Base-by-base conservation (phyloP, 2,113 vertebrate species). In the Columba janthina region DNA sequence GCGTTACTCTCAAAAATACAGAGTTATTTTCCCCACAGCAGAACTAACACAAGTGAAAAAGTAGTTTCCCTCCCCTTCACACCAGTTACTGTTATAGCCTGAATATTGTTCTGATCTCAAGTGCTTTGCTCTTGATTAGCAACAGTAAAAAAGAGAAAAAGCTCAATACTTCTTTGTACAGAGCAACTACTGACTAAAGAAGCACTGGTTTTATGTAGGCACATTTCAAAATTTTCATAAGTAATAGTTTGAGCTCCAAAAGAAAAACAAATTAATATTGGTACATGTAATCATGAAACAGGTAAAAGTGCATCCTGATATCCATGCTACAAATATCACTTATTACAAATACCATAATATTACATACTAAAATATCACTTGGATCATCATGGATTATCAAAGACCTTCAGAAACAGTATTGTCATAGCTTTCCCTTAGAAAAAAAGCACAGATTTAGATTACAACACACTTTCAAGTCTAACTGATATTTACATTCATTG, bases 221-320 rank as follows among this genome's bases (percentile, higher is more conserved):
- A 20, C 5, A 5, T 22, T 54, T 86, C 8, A 15, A 16, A 15
- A 17, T 26, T 80, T 54, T 46, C 12, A 3, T 22, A 82, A 75
- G 1, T 5, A 58, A n/a, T 20, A 67, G 6, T 28, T 8, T 15
- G n/a, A 93, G 10, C 19, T 61, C 40, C 20, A 66, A 70, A 88
- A 0, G 4, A 77, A 69, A 77, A 40, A 2, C 12, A 65, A 81
- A 51, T 42, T 50, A 61, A 66, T 8, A 51, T 0, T 29, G 7
- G 29, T 22, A 69, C 4, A 16, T 0, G 0, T 22, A 85, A 62
- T 48, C 20, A 66, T 31, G 12, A 29, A 40, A 29, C 14, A 48
- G 5, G 15, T 18, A 56, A 24, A 73, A 81, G 11, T 3, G 2
- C n/a, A 34, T 46, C 69, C 50, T 16, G 19, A 26, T 4, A 65